Percentiles rank a stretch among this genome's conserved stretches.
Evolutionary conservation across 2,797 vertebrate species (phyloP).

Genomic region (Capromys pilorides): DNA sequence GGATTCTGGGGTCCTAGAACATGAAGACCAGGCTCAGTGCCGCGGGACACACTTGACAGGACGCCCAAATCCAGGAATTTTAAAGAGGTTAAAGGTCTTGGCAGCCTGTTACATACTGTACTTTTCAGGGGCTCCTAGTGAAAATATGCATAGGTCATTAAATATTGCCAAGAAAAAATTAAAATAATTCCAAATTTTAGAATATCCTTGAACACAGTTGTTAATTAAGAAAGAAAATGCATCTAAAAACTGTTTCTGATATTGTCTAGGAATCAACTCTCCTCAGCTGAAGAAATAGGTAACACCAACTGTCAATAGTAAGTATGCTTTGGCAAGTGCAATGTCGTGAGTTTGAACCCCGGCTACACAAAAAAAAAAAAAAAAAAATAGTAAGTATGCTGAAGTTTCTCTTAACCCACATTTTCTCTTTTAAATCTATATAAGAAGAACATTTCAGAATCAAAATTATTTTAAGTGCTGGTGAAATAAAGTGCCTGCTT

Average conservation of each 20-base stretch:
- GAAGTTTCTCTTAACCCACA: neutral
- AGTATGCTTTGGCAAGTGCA: no score
- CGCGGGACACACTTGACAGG: neutral
- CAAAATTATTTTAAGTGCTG: neutral
- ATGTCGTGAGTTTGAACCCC: no score
- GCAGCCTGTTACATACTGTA: neutral
- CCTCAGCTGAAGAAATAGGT: neutral
- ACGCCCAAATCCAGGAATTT: neutral
- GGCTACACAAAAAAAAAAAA: no score
- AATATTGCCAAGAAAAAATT: neutral
- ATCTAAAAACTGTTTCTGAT: neutral
- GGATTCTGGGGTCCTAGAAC: neutral
- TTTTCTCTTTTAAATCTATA: slow-evolving; percentile 29
- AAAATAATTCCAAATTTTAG: slow-evolving; percentile 40
- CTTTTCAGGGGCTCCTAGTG: neutral
- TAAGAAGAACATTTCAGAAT: slow-evolving; percentile 40
- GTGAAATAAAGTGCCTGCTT: no score
- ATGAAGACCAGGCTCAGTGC: neutral
- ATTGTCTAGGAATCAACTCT: neutral
- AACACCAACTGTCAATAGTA: neutral
- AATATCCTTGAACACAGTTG: neutral
- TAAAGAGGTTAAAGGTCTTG: neutral
- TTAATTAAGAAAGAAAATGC: neutral
- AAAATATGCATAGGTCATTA: neutral
- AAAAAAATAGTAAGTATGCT: neutral